Conservation (phyloP, 2,888 invertebrate genomes). For the Drosophila fungiperda region DNA sequence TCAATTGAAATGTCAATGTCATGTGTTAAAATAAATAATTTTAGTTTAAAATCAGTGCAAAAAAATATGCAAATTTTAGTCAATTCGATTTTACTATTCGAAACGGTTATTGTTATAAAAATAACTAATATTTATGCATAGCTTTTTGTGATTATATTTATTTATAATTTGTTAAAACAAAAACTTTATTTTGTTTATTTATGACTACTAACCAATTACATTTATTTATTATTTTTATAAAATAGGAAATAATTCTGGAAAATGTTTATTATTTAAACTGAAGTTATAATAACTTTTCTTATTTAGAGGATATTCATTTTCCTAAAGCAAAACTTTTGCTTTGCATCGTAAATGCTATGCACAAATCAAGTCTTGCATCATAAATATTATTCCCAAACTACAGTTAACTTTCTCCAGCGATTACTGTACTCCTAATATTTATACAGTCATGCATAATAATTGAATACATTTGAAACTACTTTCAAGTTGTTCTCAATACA, state of each 20-base stretch:
- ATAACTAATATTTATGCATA: not conserved
- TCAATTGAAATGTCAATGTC: constrained; percentile 73
- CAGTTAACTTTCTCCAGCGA: not conserved
- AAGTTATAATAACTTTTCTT: not conserved
- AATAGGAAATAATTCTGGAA: not conserved
- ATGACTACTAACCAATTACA: not conserved
- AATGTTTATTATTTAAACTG: not conserved
- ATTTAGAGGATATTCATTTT: too few relatives aligned
- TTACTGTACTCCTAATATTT: not conserved
- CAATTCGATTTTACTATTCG: constrained; percentile 7
- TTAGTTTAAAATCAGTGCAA: constrained; percentile 11
- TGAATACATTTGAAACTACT: constrained; percentile 30
- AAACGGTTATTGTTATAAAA: not conserved
- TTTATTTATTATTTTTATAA: not conserved
- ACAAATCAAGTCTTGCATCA: not conserved
- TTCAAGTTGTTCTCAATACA: constrained; percentile 37
- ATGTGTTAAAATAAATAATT: constrained; percentile 12
- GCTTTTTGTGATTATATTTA: not conserved
- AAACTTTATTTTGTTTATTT: not conserved
- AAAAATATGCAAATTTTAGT: not conserved
- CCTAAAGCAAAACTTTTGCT: too few relatives aligned
- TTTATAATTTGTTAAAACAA: not conserved
- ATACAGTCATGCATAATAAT: constrained; percentile 3
- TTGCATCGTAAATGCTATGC: not conserved
- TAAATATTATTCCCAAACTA: not conserved